Evolutionary conservation across 2,888 invertebrate genomes (phyloP).

Genomic region (Pammene fasciana): DNA sequence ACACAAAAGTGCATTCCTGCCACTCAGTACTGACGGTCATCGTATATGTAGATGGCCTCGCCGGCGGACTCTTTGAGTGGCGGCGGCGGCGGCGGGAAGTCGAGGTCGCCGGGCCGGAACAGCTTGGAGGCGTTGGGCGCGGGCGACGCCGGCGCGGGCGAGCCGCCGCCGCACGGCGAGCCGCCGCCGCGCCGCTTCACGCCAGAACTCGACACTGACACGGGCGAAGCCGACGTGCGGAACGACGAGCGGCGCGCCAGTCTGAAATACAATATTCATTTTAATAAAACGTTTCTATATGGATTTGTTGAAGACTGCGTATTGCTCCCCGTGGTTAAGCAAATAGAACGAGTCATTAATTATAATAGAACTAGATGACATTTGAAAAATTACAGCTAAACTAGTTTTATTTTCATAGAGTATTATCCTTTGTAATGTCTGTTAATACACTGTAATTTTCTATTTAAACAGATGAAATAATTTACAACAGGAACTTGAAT

Average conservation of each 20-base stretch:
- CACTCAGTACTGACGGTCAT: conserved; percentile 70
- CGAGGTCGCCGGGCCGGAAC: conserved; percentile 74
- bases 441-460: no score
- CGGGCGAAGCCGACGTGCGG: conserved; percentile 73
- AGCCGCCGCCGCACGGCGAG: conserved; percentile 52
- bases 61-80: conserved; percentile 86
- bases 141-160: conserved; percentile 71
- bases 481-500: no score
- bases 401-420: no score
- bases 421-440: no score
- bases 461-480: no score
- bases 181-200: conserved; percentile 78
- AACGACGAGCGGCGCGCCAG: conserved; percentile 88
- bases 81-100: conserved; percentile 73
- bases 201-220: conserved; percentile 60
- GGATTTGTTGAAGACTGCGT: no score
- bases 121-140: conserved; percentile 80
- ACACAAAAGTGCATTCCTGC: neutral
- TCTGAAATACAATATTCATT: conserved; percentile 58
- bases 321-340: no score
- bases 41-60: conserved; percentile 85
- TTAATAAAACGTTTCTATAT: no score
- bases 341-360: no score
- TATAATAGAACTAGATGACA: no score
- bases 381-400: no score